phyloP scores from a whole-genome alignment of 2,888 invertebrate species.

The Melipona beecheii region DNA sequence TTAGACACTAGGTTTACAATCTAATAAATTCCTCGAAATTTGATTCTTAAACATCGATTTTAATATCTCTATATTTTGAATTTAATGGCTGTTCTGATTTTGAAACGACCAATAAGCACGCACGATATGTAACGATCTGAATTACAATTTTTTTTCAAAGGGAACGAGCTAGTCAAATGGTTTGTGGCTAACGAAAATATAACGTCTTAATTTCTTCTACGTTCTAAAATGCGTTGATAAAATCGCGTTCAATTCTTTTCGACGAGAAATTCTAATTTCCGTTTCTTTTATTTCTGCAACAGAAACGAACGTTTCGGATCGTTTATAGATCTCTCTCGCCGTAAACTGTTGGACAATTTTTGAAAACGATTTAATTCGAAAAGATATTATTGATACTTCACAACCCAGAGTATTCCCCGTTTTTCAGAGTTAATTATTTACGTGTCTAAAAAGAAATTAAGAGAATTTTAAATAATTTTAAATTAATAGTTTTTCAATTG shows the following conservation, averaged over 20 bases:
- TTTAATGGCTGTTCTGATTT: slow-evolving; percentile 9
- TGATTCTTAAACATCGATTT: slow-evolving; percentile 32
- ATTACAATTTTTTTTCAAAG: slow-evolving; percentile 27
- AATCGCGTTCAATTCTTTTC: background rate
- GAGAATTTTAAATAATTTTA: background rate
- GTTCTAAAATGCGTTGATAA: background rate
- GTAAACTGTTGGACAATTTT: background rate
- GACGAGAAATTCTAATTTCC: background rate
- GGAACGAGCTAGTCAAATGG: slow-evolving; percentile 22
- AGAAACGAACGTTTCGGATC: background rate
- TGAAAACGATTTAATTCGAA: slow-evolving; percentile 7
- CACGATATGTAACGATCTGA: slow-evolving; percentile 55
- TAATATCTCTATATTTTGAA: slow-evolving; percentile 1
- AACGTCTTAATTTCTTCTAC: background rate
- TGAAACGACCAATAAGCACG: slow-evolving; percentile 47
- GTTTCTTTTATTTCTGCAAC: background rate
- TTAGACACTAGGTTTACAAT: slow-evolving; percentile 2
- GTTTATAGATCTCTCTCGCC: background rate
- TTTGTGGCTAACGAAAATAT: slow-evolving; percentile 23
- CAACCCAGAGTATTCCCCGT: background rate
- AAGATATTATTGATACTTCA: background rate
- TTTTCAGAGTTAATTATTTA: background rate
- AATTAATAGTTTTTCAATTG: background rate
- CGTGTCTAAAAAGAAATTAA: no score
- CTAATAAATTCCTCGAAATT: slow-evolving; percentile 10